Evolutionary conservation across 2,888 invertebrate species (phyloP), one percentile per base, ranked within the genome.

Genomic region (Oscheius sp.): DNA sequence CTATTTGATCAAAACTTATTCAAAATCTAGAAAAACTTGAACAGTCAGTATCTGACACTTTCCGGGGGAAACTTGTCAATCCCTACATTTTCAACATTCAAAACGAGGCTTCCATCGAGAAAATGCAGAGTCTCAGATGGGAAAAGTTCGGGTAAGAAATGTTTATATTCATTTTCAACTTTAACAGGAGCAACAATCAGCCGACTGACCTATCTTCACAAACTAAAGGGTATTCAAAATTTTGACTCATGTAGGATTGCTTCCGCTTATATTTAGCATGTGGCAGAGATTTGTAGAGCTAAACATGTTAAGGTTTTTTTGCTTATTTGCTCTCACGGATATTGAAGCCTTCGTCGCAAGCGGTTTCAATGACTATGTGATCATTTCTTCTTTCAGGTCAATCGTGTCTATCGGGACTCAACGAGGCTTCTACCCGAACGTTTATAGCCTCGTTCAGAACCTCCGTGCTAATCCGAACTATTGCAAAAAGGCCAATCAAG

Each of bases 1-100:
- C 10, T 10, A 5, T 42, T 42, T 58, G 3, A 10, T 47, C 21
- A 9, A 37, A n/a, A 37, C 37, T 1, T 57, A 2, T 63, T 72
- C 60, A 82, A 21, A 21, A 21, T 21, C 21, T 21, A 21, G 81
- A 57, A 42, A 75, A 76, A 53, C 73, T 86, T 9, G 86, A 86
- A 77, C 76, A 66, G 63, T 77, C 86, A 35, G 78, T 85, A 32
- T 79, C 80, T 11, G 79, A 82, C 59, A 84, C 83, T 0, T 88
- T 87, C 74, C 78, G 82, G 29, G 88, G 88, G 21, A 79, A 78
- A 74, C 76, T 76, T 59, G 85, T 88, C 50, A 85, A 87, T 68
- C 86, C 88, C 1, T 88, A 87, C 73, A 86, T 88, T 53, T 84
- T 78, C 62, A 80, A 80, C 51, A 78, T 88, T 48, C 62, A 76